These are phyloP conservation scores for Palaemon carinicauda DNA, from an alignment of 1,140 invertebrate species.

Conservation along the genomic window DNA sequence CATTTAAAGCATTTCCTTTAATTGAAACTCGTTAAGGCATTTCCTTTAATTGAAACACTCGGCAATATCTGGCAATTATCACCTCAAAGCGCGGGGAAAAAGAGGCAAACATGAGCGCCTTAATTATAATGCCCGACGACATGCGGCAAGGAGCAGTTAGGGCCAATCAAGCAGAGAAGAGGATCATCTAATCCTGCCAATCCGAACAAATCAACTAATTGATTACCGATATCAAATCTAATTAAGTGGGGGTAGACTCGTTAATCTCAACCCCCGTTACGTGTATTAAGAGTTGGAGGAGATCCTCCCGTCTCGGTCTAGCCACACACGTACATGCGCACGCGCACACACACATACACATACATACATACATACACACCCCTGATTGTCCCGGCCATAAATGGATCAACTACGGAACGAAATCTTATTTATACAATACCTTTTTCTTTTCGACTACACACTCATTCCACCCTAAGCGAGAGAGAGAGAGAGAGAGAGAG, in stretches of 20 bases:
- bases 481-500: no score
- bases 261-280: constrained; percentile 1
- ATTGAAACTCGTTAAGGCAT: no score
- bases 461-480: no score
- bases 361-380: constrained; percentile 14
- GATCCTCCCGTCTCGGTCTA: not conserved
- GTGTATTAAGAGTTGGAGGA: not conserved
- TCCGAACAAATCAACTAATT: constrained; percentile 48
- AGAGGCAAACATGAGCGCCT: no score
- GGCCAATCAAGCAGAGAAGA: constrained; percentile 16
- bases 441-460: no score
- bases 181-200: constrained; percentile 35
- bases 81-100: no score
- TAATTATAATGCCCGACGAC: not conserved
- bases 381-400: no score
- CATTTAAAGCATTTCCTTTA: no score
- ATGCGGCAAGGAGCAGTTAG: not conserved
- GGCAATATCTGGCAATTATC: no score
- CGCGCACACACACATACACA: constrained; percentile 8
- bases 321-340: not conserved
- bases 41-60: no score
- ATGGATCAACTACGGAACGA: no score
- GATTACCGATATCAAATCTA: constrained; percentile 56
- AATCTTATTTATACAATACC: no score
- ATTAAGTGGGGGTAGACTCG: constrained; percentile 47